Evolutionary conservation across 2,888 invertebrate species (phyloP), one percentile per base, ranked within the genome.

Genomic region (Philopedon plagiatum): DNA sequence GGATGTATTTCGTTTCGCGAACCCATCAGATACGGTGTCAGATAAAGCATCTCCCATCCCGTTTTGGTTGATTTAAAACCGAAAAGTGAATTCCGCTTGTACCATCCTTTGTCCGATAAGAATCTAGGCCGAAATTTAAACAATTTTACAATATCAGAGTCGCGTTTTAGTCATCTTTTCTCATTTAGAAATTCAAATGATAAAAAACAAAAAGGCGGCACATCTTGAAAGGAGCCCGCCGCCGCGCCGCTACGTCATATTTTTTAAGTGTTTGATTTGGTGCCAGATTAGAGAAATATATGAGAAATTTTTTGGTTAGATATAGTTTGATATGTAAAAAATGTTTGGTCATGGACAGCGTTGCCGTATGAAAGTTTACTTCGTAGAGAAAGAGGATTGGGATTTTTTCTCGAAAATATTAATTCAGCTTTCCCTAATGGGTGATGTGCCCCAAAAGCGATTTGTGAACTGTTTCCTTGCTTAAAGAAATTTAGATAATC

Each of bases 251-350:
- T 75, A 63, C 76, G 56, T 74, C 73, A 76, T 76, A 78, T 78
- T 78, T 78, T 78, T 79, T 77, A 78, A 77, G 74, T 74, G 75
- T 76, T 77, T 79, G 77, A 78, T 78, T 76, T 70, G 66, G 73
- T 71, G 76, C 62, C 71, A 77, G 79, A 78, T 78, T 78, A 78
- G 60, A 44, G 73, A 54, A 56, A 73, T 69, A 73, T 69, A 73
- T 73, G 73, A 69, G 73, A 63, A 70, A 66, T 29, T 58, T 69
- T 73, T 61, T 54, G 65, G 73, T 39, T 65, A 54, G 69, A 73
- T 69, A 64, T 51, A 15, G 65, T n/a, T 15, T 18, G 57, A 67
- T 71, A 71, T 44, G 54, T 15, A 46, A 13, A 60, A 19, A 13
- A 26, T 51, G 51, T 51, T 51, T 26, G 1, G 19, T 26, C 13